Percentiles rank a stretch among this genome's conserved stretches.
phyloP scores from a whole-genome alignment of 1,140 invertebrate species.

The Leptopilina clavipes region DNA sequence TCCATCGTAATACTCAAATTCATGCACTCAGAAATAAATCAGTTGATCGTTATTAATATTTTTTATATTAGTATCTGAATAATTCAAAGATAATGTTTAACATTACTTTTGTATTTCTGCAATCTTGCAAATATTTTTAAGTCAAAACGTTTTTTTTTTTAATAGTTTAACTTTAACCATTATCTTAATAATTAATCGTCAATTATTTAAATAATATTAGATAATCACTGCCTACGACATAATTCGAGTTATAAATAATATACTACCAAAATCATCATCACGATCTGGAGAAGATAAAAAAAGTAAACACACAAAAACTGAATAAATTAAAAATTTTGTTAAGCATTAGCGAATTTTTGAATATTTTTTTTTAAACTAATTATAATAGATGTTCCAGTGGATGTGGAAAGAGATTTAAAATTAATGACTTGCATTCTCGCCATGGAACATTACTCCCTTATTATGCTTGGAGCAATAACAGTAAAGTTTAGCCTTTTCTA shows the following conservation, averaged over 20 bases:
- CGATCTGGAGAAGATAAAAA: conserved; percentile 36
- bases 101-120: background rate
- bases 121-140: no score
- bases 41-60: background rate
- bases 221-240: conserved; percentile 66
- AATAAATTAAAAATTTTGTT: background rate
- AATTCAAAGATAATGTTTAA: no score
- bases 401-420: conserved; percentile 69
- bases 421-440: conserved; percentile 70
- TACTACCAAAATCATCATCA: conserved; percentile 45
- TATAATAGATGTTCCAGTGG: conserved; percentile 54
- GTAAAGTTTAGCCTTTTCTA: conserved; percentile 52
- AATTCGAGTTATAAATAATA: conserved; percentile 64
- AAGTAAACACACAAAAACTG: conserved; percentile 33
- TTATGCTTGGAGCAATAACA: conserved; percentile 69
- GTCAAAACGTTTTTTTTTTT: no score
- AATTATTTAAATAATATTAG: conserved; percentile 50
- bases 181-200: background rate
- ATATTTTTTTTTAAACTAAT: conserved; percentile 30
- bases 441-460: conserved; percentile 71
- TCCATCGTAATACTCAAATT: conserved; percentile 65
- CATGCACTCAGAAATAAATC: conserved; percentile 34
- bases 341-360: background rate
- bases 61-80: background rate
- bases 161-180: background rate